Evolutionary conservation across 2,113 vertebrate genomes (phyloP).

Genomic region (Delphinus delphis): DNA sequence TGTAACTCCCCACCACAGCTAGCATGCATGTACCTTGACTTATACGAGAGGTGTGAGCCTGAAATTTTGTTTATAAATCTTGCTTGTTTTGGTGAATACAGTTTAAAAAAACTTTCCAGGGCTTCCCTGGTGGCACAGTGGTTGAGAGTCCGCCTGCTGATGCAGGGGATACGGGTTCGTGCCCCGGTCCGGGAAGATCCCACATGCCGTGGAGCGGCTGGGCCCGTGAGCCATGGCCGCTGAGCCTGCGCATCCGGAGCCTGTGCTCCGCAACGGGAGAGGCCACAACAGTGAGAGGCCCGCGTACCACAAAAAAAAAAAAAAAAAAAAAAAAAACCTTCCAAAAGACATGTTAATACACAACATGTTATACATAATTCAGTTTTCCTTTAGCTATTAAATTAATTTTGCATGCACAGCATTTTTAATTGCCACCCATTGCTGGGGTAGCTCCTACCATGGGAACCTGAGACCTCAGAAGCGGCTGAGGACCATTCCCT

Average conservation of each 20-base stretch:
- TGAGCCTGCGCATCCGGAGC: no score
- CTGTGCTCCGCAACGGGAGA: no score
- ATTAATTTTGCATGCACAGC: not conserved
- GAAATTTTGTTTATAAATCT: constrained; percentile 3
- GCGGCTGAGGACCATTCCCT: not conserved
- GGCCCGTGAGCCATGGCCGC: no score
- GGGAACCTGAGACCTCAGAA: not conserved
- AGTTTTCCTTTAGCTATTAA: constrained; percentile 25
- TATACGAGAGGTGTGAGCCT: not conserved
- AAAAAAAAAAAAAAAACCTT: not conserved
- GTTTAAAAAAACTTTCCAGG: not conserved
- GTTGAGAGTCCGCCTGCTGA: no score
- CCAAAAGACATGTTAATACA: not conserved
- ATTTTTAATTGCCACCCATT: not conserved
- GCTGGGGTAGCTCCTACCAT: not conserved
- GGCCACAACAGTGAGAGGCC: no score
- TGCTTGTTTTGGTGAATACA: not conserved
- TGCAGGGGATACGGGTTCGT: no score
- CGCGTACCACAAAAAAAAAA: no score
- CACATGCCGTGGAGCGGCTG: no score
- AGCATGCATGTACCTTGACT: rapidly evolving
- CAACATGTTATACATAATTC: constrained; percentile 26
- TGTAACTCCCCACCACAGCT: not conserved
- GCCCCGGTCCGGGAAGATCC: no score
- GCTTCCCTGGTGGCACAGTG: no score